Base-by-base conservation (phyloP, 2,113 vertebrate genomes). In the Ctenodactylus gundi region DNA sequence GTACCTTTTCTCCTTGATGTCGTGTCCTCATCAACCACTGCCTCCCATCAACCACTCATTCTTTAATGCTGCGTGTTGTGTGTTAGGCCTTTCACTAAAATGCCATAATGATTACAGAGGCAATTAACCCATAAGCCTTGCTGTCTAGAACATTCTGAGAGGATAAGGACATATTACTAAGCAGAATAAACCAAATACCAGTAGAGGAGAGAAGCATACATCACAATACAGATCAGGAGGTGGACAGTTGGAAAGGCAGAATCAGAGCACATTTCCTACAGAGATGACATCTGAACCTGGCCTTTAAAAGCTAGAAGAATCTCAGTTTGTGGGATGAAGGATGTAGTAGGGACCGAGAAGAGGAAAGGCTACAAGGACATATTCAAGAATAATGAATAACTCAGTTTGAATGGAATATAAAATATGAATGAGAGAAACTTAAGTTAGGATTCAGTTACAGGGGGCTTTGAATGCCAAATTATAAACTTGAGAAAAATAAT, bases 391-490 rank as follows among this genome's bases (percentile, higher is more conserved):
- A 67, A 78, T 12, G 83, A 76, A 41, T 65, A 62, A 85, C 73
- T 7, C 29, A 84, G 17, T 72, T 81, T 57, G 34, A 88, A 67
- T 41, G 25, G n/a, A 85, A 49, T 85, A 78, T 44, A 60, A 85
- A 89, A 49, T 81, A 31, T 55, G 75, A 53, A 21, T 80, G 64
- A 15, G 60, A 85, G 58, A 58, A 86, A 87, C 67, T 15, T 53
- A 75, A 87, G 39, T 80, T 58, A 91, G n/a, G 25, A 62, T 83
- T 85, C 83, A 76, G 39, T 89, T 58, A 41, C 65, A 68, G 57
- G 72, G 29, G 86, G 90, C 39, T 73, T 72, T 36, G 36, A 86
- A 80, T 75, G 80, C 6, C 31, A 94, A 72, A 85, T 92, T 62
- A 15, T 8, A 94, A 1, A 84, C 36, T 94, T 89, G 78, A 53